Evolutionary conservation across 2,113 vertebrate genomes (phyloP), one percentile per base, ranked within the genome.

Genomic region (Tiliqua scincoides): DNA sequence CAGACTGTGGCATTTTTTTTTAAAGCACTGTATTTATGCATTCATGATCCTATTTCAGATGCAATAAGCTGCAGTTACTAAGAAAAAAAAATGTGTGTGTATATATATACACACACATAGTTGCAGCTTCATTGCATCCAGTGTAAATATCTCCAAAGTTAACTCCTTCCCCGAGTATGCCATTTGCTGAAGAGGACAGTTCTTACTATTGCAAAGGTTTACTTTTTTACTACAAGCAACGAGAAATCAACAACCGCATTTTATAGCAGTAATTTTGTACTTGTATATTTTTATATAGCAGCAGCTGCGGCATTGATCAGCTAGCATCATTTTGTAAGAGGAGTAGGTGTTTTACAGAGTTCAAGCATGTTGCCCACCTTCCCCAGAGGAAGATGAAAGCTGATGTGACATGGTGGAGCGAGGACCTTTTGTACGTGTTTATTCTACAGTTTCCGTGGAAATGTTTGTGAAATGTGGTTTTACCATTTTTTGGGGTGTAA

Each of bases 211-310:
- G 32, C 71, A 89, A 82, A 87, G 85, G 63, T 87, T 81, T 90
- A 87, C 87, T 93, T 96, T 97, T 96, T 95, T 95, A 95, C 92
- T 91, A 74, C 88, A 91, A 71, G 86, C 87, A 91, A 87, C 93
- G 89, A 87, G 30, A 20, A 92, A 84, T 1, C 57, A 91, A 67
- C 54, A 85, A 87, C 92, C 83, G 48, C 30, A 84, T 95, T 97
- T 97, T 96, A 89, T 96, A 97, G 95, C 92, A 91, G 91, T 95
- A 92, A 94, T 97, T 97, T 97, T 97, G 89, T 97, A 97, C 79
- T 85, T 95, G 94, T 95, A 89, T 97, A 96, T 97, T 97, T 97
- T 96, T 97, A 91, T 96, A 95, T 94, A 95, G 93, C 70, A 76
- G 57, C 87, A 94, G 92, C 80, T 76, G 79, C 90, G 84, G 79